phyloP scores from a whole-genome alignment of 1,140 invertebrate species.

The Laodelphax striatellus region DNA sequence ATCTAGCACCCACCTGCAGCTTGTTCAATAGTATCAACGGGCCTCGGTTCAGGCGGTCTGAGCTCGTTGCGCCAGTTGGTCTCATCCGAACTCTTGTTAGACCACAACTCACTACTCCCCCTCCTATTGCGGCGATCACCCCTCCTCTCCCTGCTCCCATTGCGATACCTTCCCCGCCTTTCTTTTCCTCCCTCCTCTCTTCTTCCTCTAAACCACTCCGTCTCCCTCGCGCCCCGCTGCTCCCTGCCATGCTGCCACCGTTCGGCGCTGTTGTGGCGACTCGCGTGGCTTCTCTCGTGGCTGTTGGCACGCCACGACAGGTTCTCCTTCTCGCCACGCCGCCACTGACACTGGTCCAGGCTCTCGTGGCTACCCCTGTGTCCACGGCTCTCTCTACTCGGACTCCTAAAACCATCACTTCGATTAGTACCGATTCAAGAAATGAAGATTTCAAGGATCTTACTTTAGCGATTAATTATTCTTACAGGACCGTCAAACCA shows the following conservation, averaged over 20 bases:
- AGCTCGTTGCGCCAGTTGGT: slow-evolving; percentile 21
- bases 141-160: slow-evolving; percentile 26
- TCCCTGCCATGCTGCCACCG: not conserved
- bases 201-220: slow-evolving; percentile 1
- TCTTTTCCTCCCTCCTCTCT: slow-evolving; percentile 20
- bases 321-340: not conserved
- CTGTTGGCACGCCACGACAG: slow-evolving; percentile 24
- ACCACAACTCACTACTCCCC: slow-evolving; percentile 35
- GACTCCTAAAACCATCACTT: not conserved
- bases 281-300: slow-evolving; percentile 34
- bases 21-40: too few species aligned
- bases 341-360: too few species aligned
- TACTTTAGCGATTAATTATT: too few species aligned
- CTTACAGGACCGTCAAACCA: too few species aligned
- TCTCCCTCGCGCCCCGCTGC: not conserved
- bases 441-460: too few species aligned
- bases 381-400: not conserved
- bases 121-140: slow-evolving; percentile 17
- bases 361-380: not conserved
- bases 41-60: slow-evolving; percentile 29
- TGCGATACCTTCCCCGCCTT: slow-evolving; percentile 22
- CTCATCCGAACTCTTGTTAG: slow-evolving; percentile 28
- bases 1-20: too few species aligned
- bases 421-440: too few species aligned
- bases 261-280: slow-evolving; percentile 29